Conservation (phyloP, 2,888 invertebrate genomes). For the Pseudococcus viburni region DNA sequence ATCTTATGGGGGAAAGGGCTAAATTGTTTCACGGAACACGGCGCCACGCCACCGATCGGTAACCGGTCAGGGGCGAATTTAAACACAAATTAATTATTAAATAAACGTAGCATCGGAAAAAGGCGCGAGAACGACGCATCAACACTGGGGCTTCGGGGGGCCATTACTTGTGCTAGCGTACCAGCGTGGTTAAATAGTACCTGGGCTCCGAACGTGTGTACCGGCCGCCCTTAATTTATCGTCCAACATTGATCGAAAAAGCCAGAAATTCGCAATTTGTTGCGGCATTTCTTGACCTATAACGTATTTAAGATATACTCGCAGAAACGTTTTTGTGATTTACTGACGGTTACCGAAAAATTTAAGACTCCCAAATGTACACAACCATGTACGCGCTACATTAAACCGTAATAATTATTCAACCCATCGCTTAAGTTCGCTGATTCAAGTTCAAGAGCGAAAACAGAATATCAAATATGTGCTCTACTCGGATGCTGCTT, state of each 20-base stretch:
- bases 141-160: background rate
- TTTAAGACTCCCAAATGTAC: slow-evolving; percentile 42
- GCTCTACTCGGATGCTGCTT: background rate
- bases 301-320: slow-evolving; percentile 45
- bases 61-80: background rate
- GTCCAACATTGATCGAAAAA: slow-evolving; percentile 33
- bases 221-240: slow-evolving; percentile 2
- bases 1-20: slow-evolving; percentile 8
- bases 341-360: slow-evolving; percentile 32
- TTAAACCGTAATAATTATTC: slow-evolving; percentile 31
- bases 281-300: slow-evolving; percentile 36
- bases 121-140: slow-evolving; percentile 3
- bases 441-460: slow-evolving; percentile 44
- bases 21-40: slow-evolving; percentile 3
- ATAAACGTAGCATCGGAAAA: slow-evolving; percentile 11
- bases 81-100: slow-evolving; percentile 10
- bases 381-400: slow-evolving; percentile 36
- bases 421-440: slow-evolving; percentile 33
- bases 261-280: slow-evolving; percentile 38
- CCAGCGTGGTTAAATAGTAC: background rate
- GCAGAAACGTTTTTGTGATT: slow-evolving; percentile 23
- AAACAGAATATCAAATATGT: slow-evolving; percentile 48
- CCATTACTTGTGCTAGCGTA: background rate
- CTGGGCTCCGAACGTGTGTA: background rate
- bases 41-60: background rate